Conservation (phyloP, 2,113 vertebrate genomes). For the Lasiurus borealis region DNA sequence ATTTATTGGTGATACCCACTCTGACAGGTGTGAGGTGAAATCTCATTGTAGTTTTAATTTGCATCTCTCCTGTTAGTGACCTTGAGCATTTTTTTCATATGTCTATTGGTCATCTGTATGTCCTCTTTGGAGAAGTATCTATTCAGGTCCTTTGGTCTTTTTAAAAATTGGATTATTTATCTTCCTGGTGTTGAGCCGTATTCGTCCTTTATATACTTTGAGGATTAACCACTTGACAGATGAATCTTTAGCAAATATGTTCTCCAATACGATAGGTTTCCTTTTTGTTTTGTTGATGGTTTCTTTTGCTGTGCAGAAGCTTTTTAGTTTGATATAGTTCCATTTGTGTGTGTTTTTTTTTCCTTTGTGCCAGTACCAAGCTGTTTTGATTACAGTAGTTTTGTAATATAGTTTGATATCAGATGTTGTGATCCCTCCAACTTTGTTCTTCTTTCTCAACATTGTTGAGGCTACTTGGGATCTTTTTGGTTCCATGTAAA, state of each 20-base stretch:
- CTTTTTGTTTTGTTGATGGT: background rate
- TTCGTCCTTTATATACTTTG: background rate
- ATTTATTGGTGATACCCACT: too few relatives aligned
- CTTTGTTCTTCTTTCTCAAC: background rate
- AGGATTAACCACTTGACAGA: background rate
- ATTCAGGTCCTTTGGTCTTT: background rate
- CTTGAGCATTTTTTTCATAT: background rate
- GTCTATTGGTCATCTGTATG: background rate
- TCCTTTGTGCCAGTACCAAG: background rate
- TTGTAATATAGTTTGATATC: background rate
- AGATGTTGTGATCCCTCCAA: background rate
- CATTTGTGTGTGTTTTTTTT: background rate
- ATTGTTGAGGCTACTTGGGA: background rate
- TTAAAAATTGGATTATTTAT: background rate
- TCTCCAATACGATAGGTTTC: background rate
- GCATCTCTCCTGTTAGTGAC: background rate
- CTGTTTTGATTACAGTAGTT: background rate
- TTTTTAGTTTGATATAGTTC: background rate
- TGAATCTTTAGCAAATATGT: background rate
- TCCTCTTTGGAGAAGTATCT: background rate
- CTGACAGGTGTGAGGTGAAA: background rate
- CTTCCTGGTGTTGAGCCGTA: background rate
- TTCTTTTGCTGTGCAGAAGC: background rate
- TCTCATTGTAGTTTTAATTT: background rate
- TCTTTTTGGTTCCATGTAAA: background rate